Percentiles rank a stretch among this genome's conserved stretches.
Conservation (phyloP, 1,140 invertebrate species). For the Neelides sp. region DNA sequence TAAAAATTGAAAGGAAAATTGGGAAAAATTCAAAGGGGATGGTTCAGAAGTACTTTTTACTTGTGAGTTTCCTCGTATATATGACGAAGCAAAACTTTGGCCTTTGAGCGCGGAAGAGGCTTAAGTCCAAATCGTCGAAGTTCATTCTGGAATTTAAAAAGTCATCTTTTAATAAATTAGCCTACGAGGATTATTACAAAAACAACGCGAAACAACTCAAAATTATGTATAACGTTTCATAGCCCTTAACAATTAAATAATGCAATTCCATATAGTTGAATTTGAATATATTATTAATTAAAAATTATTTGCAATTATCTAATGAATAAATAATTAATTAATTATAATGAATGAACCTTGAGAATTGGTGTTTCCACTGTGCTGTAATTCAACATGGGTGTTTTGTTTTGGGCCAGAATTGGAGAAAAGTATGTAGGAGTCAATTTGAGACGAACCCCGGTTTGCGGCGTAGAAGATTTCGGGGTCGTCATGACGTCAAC, state of each 20-base stretch:
- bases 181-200: not conserved
- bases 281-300: not conserved
- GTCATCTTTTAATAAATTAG: too few species aligned
- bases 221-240: too few species aligned
- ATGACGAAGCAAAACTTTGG: slow-evolving; percentile 38
- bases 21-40: too few species aligned
- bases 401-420: slow-evolving; percentile 21
- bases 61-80: slow-evolving; percentile 40
- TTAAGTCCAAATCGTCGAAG: slow-evolving; percentile 40
- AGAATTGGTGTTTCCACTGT: slow-evolving; percentile 37
- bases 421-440: not conserved
- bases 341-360: slow-evolving; percentile 33
- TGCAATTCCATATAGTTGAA: not conserved
- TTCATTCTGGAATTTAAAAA: slow-evolving; percentile 35
- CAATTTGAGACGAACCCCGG: not conserved
- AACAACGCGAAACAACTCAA: not conserved
- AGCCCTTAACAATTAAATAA: too few species aligned
- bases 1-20: too few species aligned
- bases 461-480: not conserved
- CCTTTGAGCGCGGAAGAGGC: slow-evolving; percentile 35
- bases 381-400: slow-evolving; percentile 37
- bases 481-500: not conserved
- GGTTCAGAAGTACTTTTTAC: too few species aligned
- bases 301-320: not conserved
- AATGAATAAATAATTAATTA: slow-evolving; percentile 21